phyloP scores from a whole-genome alignment of 2,113 vertebrate genomes.

The Tichodroma muraria region DNA sequence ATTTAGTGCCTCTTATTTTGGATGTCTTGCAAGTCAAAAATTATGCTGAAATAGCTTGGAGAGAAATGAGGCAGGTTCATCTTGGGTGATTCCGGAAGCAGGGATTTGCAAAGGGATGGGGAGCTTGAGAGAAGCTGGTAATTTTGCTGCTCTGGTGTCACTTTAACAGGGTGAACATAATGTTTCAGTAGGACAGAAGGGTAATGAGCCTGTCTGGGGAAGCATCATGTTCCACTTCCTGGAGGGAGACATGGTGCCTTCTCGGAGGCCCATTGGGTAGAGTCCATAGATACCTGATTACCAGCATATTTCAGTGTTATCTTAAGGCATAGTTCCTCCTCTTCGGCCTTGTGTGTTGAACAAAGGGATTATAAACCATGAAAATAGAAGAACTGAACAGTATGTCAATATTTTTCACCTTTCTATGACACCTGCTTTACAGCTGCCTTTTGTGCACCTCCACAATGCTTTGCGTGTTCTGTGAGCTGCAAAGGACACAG shows the following conservation, averaged over 20 bases:
- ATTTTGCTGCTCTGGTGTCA: not conserved
- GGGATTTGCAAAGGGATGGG: not conserved
- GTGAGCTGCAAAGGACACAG: not conserved
- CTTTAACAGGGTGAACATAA: not conserved
- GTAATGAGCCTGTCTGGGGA: not conserved
- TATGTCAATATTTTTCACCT: not conserved
- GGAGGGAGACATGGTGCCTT: not conserved
- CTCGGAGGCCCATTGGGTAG: not conserved
- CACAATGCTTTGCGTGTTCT: not conserved
- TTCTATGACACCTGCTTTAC: not conserved
- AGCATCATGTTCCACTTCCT: not conserved
- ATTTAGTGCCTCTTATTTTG: not conserved
- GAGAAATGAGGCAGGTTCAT: not conserved
- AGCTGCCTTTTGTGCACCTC: not conserved
- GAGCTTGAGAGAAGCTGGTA: not conserved
- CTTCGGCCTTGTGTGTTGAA: not conserved
- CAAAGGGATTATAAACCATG: not conserved
- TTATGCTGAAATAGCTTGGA: not conserved
- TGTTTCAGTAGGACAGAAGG: not conserved
- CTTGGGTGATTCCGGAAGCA: not conserved
- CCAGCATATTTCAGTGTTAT: not conserved
- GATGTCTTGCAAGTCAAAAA: not conserved
- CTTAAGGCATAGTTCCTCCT: not conserved
- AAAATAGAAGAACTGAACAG: not conserved
- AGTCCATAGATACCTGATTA: not conserved